Evolutionary conservation across 1,140 invertebrate genomes (phyloP), one percentile per base, ranked within the genome.

Genomic region (Drosophila mojavensis): DNA sequence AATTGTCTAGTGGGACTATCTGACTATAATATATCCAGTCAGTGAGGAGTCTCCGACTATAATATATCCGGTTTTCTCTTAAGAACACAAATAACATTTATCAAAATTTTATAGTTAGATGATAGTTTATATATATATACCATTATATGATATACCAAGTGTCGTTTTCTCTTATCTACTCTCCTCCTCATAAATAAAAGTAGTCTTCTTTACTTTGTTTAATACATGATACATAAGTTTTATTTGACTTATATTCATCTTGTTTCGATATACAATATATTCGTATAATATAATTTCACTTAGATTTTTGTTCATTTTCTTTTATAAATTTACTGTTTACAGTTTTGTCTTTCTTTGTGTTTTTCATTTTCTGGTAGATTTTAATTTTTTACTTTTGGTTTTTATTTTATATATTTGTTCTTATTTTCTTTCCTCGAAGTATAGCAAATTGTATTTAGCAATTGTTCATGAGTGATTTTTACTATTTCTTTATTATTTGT

Each of bases 211-310:
- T 33, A 15, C 5, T 81, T 89, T 75, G 75, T 88, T 88, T 88
- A 88, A 86, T 89, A 88, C 85, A 88, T 88, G 84, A 88, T 88
- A 88, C 84, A 88, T 88, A 86, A 88, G 84, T 88, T 88, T 85
- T 86, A 85, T 86, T 85, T 85, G 69, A 84, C 77, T 88, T 88
- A 88, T 84, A 84, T 90, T 65, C 83, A 88, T 88, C 76, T 84
- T 88, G 80, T 81, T 89, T 80, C 84, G 84, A 88, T 88, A 88
- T 89, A 88, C 84, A 88, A 89, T 88, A 88, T 89, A 88, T 88
- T 88, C 85, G 84, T 88, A 89, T 73, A 73, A 84, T 88, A 88
- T 88, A 89, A 88, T 88, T 88, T 88, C 83, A 89, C 80, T 86
- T 86, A 89, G 64, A 88, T 78, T 74, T 78, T 66, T 59, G 66